phyloP scores from a whole-genome alignment of 1,140 invertebrate species.

The Antheraea pernyi region DNA sequence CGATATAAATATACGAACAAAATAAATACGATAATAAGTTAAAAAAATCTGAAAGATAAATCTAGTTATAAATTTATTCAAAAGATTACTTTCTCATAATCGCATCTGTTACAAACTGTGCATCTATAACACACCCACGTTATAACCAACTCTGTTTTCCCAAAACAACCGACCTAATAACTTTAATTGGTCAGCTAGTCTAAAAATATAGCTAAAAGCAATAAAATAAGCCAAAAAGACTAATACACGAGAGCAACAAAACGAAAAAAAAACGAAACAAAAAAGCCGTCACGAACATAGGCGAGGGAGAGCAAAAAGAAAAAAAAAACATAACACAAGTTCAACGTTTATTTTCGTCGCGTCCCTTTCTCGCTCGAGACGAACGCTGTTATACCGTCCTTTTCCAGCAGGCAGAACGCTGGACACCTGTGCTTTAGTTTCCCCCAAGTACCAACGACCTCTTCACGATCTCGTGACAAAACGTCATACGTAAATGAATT shows the following conservation, averaged over 20 bases:
- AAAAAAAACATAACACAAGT: conserved; percentile 66
- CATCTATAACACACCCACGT: background rate
- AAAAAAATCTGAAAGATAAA: too few species aligned
- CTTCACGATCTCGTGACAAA: conserved; percentile 41
- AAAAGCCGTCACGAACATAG: conserved; percentile 77
- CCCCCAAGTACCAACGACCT: conserved; percentile 78
- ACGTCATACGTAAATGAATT: conserved; percentile 37
- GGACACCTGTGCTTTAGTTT: conserved; percentile 79
- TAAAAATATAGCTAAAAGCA: conserved; percentile 72
- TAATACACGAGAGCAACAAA: conserved; percentile 53
- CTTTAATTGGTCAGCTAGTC: conserved; percentile 52
- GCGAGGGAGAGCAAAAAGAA: conserved; percentile 75
- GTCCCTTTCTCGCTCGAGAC: conserved; percentile 40
- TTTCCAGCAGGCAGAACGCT: conserved; percentile 63
- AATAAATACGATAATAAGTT: too few species aligned
- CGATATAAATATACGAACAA: too few species aligned
- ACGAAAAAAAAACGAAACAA: conserved; percentile 65
- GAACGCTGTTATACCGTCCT: conserved; percentile 43
- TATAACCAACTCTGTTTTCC: background rate
- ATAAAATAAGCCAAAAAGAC: conserved; percentile 75
- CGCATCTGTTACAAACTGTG: background rate
- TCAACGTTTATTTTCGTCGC: conserved; percentile 74
- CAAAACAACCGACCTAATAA: conserved; percentile 25
- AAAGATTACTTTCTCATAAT: background rate
- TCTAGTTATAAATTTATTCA: too few species aligned